These are phyloP conservation scores for Catostylus mosaicus DNA, from an alignment of 30 jellyfish, hydroid and myxozoan genomes.

Conservation along the genomic window DNA sequence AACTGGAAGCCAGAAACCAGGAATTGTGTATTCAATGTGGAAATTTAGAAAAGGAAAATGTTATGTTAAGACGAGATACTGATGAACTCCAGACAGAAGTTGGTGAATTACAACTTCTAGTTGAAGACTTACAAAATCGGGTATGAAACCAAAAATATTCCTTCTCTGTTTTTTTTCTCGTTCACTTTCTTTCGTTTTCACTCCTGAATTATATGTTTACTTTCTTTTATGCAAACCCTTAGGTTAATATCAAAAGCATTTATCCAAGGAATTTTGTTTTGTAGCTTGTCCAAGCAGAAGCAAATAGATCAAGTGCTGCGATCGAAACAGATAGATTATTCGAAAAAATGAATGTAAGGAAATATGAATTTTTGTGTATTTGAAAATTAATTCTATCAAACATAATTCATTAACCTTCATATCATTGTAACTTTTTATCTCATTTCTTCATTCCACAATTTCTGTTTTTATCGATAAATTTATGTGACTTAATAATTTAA, in stretches of 20 bases:
- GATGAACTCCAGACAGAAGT: constrained; percentile 76
- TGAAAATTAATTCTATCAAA: too few species aligned
- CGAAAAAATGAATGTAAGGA: constrained; percentile 55
- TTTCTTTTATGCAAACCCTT: too few species aligned
- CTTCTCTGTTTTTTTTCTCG: neutral
- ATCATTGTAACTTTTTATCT: too few species aligned
- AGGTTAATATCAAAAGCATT: neutral
- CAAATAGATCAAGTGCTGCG: constrained; percentile 2
- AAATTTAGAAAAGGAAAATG: constrained; percentile 40
- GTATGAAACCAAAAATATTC: constrained; percentile 5
- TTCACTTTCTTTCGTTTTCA: neutral
- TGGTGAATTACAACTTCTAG: constrained; percentile 63
- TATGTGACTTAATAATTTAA: too few species aligned
- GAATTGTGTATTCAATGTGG: constrained; percentile 60
- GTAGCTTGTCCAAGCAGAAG: constrained; percentile 46
- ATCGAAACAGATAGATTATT: constrained; percentile 28
- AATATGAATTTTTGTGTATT: too few species aligned
- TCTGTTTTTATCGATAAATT: too few species aligned
- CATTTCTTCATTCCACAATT: too few species aligned
- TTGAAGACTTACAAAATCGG: constrained; percentile 62
- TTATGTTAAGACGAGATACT: constrained; percentile 38
- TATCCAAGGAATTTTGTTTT: neutral
- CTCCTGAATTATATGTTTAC: too few species aligned
- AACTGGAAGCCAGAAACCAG: constrained; percentile 56
- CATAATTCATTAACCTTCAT: too few species aligned